A percentile compares a stretch with the other conserved stretches of the same genome.
Evolutionary conservation across 2,113 vertebrate genomes (phyloP).

Genomic region (Egretta garzetta): DNA sequence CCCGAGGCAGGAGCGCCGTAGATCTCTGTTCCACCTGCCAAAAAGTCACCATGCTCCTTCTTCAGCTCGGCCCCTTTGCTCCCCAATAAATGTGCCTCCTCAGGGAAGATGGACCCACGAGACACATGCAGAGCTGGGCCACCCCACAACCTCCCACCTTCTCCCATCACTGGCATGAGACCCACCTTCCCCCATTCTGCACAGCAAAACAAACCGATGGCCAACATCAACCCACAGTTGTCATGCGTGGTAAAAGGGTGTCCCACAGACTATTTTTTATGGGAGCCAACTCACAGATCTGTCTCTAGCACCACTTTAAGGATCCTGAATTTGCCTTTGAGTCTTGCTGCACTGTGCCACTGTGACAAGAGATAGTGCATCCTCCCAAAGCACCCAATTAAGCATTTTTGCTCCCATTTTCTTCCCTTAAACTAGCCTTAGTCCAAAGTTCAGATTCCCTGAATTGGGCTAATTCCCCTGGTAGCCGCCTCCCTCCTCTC

Average conservation of each 20-base stretch:
- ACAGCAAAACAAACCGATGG: not conserved
- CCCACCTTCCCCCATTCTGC: not conserved
- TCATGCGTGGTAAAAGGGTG: not conserved
- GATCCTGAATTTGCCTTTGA: not conserved
- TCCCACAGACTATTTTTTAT: not conserved
- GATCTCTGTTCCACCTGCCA: not conserved
- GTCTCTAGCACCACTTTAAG: not conserved
- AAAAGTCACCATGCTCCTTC: not conserved
- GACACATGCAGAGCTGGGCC: not conserved
- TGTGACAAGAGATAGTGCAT: not conserved
- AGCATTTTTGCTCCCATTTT: not conserved
- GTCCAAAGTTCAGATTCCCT: not conserved
- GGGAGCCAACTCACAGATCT: not conserved
- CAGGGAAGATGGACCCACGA: not conserved
- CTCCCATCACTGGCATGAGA: not conserved
- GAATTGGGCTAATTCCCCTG: not conserved
- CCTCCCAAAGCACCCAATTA: not conserved
- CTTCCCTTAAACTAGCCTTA: not conserved
- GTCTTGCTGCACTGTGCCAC: not conserved
- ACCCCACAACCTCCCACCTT: not conserved
- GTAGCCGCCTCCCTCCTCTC: not conserved
- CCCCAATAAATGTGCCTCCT: not conserved
- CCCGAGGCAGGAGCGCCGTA: rapidly evolving
- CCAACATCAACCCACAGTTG: not conserved
- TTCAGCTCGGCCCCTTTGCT: not conserved